Base-by-base conservation (phyloP, 2,888 invertebrate species). In the Quadroppia sp. region DNA sequence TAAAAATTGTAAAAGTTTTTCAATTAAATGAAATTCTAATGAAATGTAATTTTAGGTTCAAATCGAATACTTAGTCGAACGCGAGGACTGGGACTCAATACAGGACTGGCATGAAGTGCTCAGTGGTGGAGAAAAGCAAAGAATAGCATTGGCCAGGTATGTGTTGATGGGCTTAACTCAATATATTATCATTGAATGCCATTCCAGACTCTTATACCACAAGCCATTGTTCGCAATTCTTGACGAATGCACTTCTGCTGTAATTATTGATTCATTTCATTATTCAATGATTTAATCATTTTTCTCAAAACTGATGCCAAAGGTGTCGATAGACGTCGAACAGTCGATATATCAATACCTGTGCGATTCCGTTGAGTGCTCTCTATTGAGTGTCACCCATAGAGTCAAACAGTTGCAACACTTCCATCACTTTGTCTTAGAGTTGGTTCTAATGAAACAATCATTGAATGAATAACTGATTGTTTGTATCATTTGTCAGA, bases 31-130 rank as follows among this genome's bases (percentile, higher is more conserved):
- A 6, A 25, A 28, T 71, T 25, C 42, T 20, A 30, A 50, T 48
- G 25, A 13, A 15, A 42, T 25, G 85, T 32, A 32, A 50, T 17
- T 30, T 20, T 56, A 89, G 77, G 95, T 95, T 0, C 94, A 95
- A 82, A 84, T 97, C 76, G 87, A 87, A 0, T 92, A 95, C 84
- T 85, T 97, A 74, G 84, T 91, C 64, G 87, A 89, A 75, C 86
- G 96, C 70, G 95, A 96, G 79, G 92, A 91, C 9, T 89, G 94
- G 87, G 92, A 96, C 83, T 89, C 94, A 0, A 89, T 94, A 0
- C 94, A 94, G 80, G 98, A 99, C 85, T 99, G 98, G 98, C 91
- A 97, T 87, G 99, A 99, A 82, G 94, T 98, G 0, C 85, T 99
- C 6, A 94, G 94, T 45, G 99, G 99, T 0, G 99, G 98, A 17